phyloP scores from a whole-genome alignment of 2,888 invertebrate genomes.

The Teleogryllus oceanicus region DNA sequence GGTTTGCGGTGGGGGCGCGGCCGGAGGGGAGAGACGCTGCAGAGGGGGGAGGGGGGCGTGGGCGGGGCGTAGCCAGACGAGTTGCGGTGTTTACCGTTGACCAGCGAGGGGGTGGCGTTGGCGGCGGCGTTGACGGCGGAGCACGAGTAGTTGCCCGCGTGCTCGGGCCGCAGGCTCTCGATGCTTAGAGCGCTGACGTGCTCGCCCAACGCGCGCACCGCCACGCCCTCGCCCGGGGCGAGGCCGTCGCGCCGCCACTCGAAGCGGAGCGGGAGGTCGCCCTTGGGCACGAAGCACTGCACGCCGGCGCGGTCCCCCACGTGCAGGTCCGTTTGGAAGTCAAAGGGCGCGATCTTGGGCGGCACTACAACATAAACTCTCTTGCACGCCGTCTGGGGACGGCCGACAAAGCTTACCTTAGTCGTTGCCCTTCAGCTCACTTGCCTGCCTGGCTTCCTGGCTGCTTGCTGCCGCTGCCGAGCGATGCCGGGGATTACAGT shows the following conservation, averaged over 20 bases:
- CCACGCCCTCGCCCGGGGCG: slow-evolving; percentile 40
- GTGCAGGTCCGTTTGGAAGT: slow-evolving; percentile 45
- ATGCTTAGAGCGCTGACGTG: slow-evolving; percentile 41
- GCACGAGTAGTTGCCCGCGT: slow-evolving; percentile 40
- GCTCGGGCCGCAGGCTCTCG: slow-evolving; percentile 37
- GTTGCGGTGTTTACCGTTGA: slow-evolving; percentile 42
- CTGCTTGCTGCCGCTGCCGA: too few relatives aligned
- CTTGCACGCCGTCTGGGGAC: slow-evolving; percentile 23
- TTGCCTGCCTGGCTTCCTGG: too few relatives aligned
- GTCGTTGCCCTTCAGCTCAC: too few relatives aligned
- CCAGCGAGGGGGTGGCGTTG: slow-evolving; percentile 41
- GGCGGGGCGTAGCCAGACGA: neutral
- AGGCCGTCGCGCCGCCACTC: slow-evolving; percentile 45
- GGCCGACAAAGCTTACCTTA: too few relatives aligned
- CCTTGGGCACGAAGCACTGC: slow-evolving; percentile 44
- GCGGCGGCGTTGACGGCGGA: slow-evolving; percentile 39
- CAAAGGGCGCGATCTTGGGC: slow-evolving; percentile 47
- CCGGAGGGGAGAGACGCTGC: too few relatives aligned
- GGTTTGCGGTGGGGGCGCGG: neutral
- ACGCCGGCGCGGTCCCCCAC: slow-evolving; percentile 45
- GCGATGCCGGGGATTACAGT: too few relatives aligned
- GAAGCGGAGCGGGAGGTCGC: slow-evolving; percentile 42
- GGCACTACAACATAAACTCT: slow-evolving; percentile 42
- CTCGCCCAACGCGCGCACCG: slow-evolving; percentile 40
- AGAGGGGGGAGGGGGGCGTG: neutral